These are phyloP conservation scores for Gonioctena quinquepunctata DNA, from an alignment of 1,140 invertebrate genomes.

Conservation along the genomic window DNA sequence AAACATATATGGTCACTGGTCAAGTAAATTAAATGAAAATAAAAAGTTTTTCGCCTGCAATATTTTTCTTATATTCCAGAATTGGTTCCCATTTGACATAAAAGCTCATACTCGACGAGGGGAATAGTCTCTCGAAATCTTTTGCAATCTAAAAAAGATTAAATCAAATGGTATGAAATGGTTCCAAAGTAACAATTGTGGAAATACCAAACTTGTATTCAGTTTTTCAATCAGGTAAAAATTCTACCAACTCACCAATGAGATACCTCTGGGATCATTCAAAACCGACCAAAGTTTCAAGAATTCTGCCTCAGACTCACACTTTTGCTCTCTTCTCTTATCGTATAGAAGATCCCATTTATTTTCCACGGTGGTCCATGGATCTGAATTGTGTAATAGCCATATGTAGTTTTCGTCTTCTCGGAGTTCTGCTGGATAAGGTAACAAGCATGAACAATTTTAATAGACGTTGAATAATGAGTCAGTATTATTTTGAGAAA, in stretches of 20 bases:
- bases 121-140: neutral
- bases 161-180: neutral
- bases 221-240: neutral
- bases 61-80: neutral
- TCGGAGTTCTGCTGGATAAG: too few species aligned
- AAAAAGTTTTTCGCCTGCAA: neutral
- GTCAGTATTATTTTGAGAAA: too few species aligned
- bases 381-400: too few species aligned
- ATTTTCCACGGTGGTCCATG: too few species aligned
- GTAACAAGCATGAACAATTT: too few species aligned
- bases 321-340: neutral
- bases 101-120: neutral
- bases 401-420: too few species aligned
- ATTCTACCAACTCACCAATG: neutral
- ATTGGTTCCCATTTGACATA: neutral
- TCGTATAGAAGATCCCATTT: too few species aligned
- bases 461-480: too few species aligned
- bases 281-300: conserved; percentile 3
- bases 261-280: neutral
- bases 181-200: neutral
- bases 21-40: neutral
- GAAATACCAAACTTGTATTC: neutral
- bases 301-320: neutral
- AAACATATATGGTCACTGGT: neutral
- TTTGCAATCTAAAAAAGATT: neutral